phyloP scores from a whole-genome alignment of 2,888 invertebrate genomes.

The Galerucella pusilla region DNA sequence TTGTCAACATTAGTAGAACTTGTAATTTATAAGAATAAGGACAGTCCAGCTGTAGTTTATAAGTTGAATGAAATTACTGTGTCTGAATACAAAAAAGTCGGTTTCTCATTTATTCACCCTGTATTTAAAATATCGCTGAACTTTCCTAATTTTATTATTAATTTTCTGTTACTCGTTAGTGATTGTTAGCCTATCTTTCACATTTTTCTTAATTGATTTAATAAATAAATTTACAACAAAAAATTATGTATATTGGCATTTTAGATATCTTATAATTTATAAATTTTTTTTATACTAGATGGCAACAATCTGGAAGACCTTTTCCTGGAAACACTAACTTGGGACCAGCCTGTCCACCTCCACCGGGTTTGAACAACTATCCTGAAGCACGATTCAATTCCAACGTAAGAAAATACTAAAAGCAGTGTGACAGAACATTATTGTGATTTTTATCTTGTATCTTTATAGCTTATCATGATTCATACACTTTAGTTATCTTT shows the following conservation, averaged over 20 bases:
- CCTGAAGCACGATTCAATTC: conserved; percentile 56
- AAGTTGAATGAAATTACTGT: conserved; percentile 11
- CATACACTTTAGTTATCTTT: not conserved
- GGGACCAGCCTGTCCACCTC: conserved; percentile 60
- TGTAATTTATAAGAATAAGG: not conserved
- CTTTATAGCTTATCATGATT: not conserved
- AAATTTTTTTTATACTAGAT: conserved; percentile 41
- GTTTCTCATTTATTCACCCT: conserved; percentile 6
- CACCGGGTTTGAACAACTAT: conserved; percentile 61
- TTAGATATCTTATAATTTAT: no score
- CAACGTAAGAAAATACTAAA: conserved; percentile 44
- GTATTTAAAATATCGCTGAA: not conserved
- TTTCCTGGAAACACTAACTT: conserved; percentile 55
- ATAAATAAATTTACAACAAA: no score
- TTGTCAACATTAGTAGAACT: not conserved
- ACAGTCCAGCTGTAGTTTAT: not conserved
- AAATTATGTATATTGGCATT: no score
- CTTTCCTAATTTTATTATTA: not conserved
- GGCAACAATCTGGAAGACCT: conserved; percentile 45
- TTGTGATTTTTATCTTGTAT: not conserved
- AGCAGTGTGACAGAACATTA: not conserved
- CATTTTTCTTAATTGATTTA: not conserved
- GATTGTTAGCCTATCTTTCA: not conserved
- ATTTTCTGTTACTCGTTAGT: not conserved
- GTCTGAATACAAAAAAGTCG: conserved; percentile 13